Conservation (phyloP, 2,888 invertebrate genomes). For the Cybosia mesomella region DNA sequence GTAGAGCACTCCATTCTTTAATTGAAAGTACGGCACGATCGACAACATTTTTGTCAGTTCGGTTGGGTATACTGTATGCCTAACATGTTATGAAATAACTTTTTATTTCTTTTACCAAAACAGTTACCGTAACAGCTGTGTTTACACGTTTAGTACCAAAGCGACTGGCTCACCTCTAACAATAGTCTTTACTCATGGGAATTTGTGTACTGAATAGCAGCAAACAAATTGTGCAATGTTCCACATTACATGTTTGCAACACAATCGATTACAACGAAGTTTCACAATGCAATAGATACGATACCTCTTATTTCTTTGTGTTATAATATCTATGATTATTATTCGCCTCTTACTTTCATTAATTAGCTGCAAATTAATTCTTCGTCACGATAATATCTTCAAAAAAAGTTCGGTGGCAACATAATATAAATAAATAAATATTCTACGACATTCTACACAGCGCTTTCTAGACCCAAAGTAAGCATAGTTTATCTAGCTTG, state of each 20-base stretch:
- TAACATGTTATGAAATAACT: not conserved
- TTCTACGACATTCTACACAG: too few species aligned
- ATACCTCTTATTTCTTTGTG: slow-evolving; percentile 5
- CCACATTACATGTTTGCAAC: slow-evolving; percentile 6
- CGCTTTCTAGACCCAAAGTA: too few species aligned
- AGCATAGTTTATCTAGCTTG: too few species aligned
- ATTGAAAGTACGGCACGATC: not conserved
- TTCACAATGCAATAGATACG: slow-evolving; percentile 8
- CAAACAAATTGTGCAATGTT: slow-evolving; percentile 14
- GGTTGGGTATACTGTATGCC: not conserved
- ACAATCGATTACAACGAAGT: slow-evolving; percentile 6
- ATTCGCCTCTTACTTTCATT: not conserved
- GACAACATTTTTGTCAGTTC: not conserved
- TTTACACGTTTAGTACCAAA: not conserved
- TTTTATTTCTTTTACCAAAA: slow-evolving; percentile 2
- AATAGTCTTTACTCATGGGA: slow-evolving; percentile 15
- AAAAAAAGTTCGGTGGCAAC: too few species aligned
- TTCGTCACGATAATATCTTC: too few species aligned
- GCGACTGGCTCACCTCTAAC: not conserved
- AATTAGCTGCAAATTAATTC: not conserved
- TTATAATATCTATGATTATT: not conserved
- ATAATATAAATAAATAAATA: too few species aligned
- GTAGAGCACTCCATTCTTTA: too few species aligned
- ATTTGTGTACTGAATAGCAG: slow-evolving; percentile 6
- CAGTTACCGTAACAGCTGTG: slow-evolving; percentile 1